These are phyloP conservation scores for Oscheius myriophilus DNA, from an alignment of 2,888 invertebrate species.

Conservation along the genomic window DNA sequence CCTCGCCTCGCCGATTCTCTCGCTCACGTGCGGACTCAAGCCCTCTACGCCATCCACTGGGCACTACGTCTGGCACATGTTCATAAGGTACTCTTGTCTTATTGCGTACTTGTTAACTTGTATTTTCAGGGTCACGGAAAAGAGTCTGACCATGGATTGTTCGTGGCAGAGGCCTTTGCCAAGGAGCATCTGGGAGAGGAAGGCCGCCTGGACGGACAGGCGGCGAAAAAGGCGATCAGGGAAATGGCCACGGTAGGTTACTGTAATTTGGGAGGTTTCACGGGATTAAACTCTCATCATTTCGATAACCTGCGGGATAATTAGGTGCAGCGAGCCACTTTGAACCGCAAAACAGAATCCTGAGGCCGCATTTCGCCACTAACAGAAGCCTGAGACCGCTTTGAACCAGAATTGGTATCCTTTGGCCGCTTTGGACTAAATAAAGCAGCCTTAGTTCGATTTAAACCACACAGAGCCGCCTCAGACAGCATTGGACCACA, in stretches of 20 bases:
- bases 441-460: too few species aligned
- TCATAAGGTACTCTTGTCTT: constrained; percentile 44
- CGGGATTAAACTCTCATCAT: too few species aligned
- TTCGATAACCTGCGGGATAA: too few species aligned
- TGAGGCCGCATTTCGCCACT: too few species aligned
- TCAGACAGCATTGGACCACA: too few species aligned
- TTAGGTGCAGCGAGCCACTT: too few species aligned
- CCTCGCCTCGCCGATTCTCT: constrained; percentile 68
- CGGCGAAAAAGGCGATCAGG: constrained; percentile 54
- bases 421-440: too few species aligned
- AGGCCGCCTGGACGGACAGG: constrained; percentile 64
- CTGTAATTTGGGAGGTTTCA: too few species aligned
- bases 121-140: constrained; percentile 47
- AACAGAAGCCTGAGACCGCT: too few species aligned
- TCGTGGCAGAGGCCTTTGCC: constrained; percentile 54
- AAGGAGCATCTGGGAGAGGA: constrained; percentile 58
- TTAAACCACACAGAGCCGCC: too few species aligned
- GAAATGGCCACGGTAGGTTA: constrained; percentile 39
- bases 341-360: too few species aligned
- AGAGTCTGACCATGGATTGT: constrained; percentile 47
- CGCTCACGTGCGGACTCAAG: constrained; percentile 56
- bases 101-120: neutral
- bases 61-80: constrained; percentile 52
- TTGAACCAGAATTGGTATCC: too few species aligned
- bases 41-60: constrained; percentile 55